phyloP scores from a whole-genome alignment of 2,888 invertebrate species.

The Drosophila putrida region DNA sequence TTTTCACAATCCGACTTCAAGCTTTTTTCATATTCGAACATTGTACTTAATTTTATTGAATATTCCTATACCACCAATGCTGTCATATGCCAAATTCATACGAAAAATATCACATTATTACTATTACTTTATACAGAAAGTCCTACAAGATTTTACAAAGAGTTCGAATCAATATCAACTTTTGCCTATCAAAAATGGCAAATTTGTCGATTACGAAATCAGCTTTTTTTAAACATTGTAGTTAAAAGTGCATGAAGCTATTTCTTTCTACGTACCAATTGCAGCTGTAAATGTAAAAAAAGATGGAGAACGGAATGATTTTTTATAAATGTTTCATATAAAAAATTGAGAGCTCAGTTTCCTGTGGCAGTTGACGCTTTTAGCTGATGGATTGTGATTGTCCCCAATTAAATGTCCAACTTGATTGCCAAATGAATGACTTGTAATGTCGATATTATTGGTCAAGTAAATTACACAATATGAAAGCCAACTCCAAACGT shows the following conservation, averaged over 20 bases:
- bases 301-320: constrained; percentile 13
- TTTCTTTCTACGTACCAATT: constrained; percentile 13
- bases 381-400: constrained; percentile 10
- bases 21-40: constrained; percentile 19
- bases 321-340: constrained; percentile 29
- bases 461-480: constrained; percentile 58
- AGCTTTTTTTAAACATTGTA: too few species aligned
- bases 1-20: constrained; percentile 1
- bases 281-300: constrained; percentile 14
- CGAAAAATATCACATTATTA: constrained; percentile 25
- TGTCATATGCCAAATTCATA: constrained; percentile 29
- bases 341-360: constrained; percentile 43
- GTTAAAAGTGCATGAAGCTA: too few species aligned
- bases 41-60: constrained; percentile 13
- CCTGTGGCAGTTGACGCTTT: background rate
- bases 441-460: constrained; percentile 60
- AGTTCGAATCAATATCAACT: constrained; percentile 61
- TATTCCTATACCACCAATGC: constrained; percentile 22
- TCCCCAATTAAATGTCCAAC: constrained; percentile 69
- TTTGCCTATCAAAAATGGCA: constrained; percentile 14
- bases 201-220: constrained; percentile 28
- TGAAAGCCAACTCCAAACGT: constrained; percentile 23
- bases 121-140: constrained; percentile 16
- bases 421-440: constrained; percentile 77
- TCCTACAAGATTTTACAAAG: constrained; percentile 41